phyloP scores from a whole-genome alignment of 2,113 vertebrate species.

The Dendrocopos noguchii region DNA sequence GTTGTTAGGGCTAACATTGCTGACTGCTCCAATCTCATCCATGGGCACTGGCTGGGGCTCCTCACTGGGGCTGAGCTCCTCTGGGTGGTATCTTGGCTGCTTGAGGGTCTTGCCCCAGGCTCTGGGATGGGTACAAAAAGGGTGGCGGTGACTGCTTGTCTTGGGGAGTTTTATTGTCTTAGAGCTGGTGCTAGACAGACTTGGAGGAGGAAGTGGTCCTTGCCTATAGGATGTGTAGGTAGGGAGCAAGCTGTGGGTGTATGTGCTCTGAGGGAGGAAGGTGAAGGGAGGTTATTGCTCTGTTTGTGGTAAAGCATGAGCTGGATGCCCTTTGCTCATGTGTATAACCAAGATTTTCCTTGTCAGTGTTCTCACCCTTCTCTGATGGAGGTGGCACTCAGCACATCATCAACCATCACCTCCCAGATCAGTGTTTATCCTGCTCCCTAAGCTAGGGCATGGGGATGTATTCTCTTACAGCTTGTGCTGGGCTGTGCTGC shows the following conservation, averaged over 20 bases:
- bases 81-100: too few species aligned
- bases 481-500: not conserved
- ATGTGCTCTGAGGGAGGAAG: not conserved
- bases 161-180: too few species aligned
- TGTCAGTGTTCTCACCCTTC: rapidly evolving
- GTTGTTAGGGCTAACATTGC: too few species aligned
- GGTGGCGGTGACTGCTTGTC: too few species aligned
- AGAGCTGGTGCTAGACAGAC: not conserved
- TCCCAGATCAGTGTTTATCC: not conserved
- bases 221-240: rapidly evolving
- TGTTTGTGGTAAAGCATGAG: not conserved
- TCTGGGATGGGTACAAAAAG: too few species aligned
- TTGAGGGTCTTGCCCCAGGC: too few species aligned
- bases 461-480: not conserved
- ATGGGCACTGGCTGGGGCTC: too few species aligned
- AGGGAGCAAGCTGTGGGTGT: not conserved
- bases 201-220: not conserved
- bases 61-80: too few species aligned
- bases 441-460: not conserved
- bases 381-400: not conserved
- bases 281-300: not conserved
- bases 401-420: not conserved
- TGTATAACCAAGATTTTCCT: not conserved
- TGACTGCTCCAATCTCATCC: too few species aligned
- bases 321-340: not conserved